Base-by-base conservation (phyloP, 2,888 invertebrate genomes). In the Nipponacmea schrenckii region DNA sequence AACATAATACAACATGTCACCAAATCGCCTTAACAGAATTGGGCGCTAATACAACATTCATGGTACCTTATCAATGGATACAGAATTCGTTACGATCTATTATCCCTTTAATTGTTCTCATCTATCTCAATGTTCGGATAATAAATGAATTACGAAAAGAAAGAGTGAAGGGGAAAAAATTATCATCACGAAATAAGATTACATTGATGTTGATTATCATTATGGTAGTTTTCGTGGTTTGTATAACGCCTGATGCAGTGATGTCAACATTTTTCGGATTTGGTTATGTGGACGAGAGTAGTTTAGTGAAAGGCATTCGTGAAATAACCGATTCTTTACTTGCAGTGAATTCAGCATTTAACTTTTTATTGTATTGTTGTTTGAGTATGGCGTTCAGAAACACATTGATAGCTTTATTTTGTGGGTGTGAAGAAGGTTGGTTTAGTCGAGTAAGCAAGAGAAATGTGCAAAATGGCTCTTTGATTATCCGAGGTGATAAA, bases 211-310 rank as follows among this genome's bases (percentile, higher is more conserved):
- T 89, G 64, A 84, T 87, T 64, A 83, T 85, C 45, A 84, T 89
- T 24, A 84, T 89, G 31, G 78, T 88, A 26, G 84, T 86, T 66
- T 89, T 88, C 78, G 77, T 87, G 17, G 79, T 87, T 66, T 88
- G 87, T 77, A 83, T 87, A 64, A 85, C 85, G 64, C 89, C 89
- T 0, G 89, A 89, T 72, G 87, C 88, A 63, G 80, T 88, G 44
- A 83, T 89, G 84, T 88, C 88, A 0, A 84, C 85, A 68, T 83
- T 87, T 73, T 87, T 87, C 69, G 85, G 85, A 14, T 85, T 85
- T 67, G 89, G 89, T 2, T 89, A 89, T 74, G 81, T 80, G 15
- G 89, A 89, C 56, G 86, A 86, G 65, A 80, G 82, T 67, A 77
- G 81, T 70, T 73, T 85, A 45, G 83, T 87, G 5, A 84, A 83